Evolutionary conservation across 1,140 invertebrate genomes (phyloP), one percentile per base, ranked within the genome.

Genomic region (Phymorhynchus buccinoides): DNA sequence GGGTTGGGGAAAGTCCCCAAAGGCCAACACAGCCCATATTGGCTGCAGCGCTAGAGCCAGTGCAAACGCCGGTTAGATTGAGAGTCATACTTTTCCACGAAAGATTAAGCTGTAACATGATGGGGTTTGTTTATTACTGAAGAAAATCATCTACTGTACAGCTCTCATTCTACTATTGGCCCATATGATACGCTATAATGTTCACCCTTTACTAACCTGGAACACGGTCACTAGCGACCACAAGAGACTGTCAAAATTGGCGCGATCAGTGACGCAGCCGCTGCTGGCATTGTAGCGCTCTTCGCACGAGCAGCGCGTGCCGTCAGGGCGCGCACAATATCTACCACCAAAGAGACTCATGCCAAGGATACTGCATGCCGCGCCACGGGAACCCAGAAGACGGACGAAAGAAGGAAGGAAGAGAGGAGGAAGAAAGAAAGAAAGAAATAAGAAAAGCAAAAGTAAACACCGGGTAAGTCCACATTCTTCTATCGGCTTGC

Each of bases 311-410:
- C 98, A 99, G 96, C 96, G 92, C 96, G 96, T 96, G 94, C 96
- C 96, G 94, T 96, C 96, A 93, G 96, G 95, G 94, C 96, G 96
- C 84, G 96, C 96, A 96, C 97, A 99, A 96, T 99, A 99, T 96
- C 99, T 99, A 96, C 98, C 99, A 95, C 98, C 99, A 96, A 99
- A 99, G 95, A 99, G 96, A 96, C 99, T 99, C 98, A 99, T 99
- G 78, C 93, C 93, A 80, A 93, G 91, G 81, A 92, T 93, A 91
- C 93, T 93, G 89, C 86, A 89, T 89, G 87, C 87, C 87, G 87
- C 48, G 18, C 83, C n/a, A 82, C n/a, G n/a, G n/a, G n/a, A n/a
- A n/a, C n/a, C n/a, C n/a, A n/a, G n/a, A 41, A 84, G 56, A 27
- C 22, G 48, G 48, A 52, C 12, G 48, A 18, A 52, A 52, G 48